Evolutionary conservation across 2,888 invertebrate species (phyloP).

Genomic region (Caenorhabditis angaria): DNA sequence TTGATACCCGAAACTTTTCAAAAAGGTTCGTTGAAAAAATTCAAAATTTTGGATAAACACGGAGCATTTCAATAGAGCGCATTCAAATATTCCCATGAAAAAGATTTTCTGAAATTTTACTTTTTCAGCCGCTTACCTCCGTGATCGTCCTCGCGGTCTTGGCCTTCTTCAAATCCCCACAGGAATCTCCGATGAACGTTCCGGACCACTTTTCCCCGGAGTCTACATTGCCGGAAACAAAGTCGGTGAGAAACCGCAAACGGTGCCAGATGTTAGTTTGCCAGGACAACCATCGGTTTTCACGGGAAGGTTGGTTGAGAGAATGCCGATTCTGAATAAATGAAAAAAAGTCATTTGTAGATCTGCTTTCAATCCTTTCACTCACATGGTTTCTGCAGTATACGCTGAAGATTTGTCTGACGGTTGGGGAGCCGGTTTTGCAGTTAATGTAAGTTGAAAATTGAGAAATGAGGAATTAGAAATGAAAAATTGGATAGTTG

Average conservation of each 20-base stretch:
- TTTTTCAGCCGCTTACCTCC: conserved; percentile 55
- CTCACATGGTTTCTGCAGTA: conserved; percentile 60
- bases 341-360: conserved; percentile 11
- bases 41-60: neutral
- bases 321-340: neutral
- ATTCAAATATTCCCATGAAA: too few relatives aligned
- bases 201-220: conserved; percentile 60
- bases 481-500: too few relatives aligned
- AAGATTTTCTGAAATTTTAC: too few relatives aligned
- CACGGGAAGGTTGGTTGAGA: conserved; percentile 49
- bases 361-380: conserved; percentile 57
- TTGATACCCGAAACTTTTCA: neutral
- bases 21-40: neutral
- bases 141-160: conserved; percentile 62
- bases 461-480: too few relatives aligned
- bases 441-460: conserved; percentile 53
- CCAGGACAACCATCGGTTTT: conserved; percentile 61
- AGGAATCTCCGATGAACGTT: conserved; percentile 64
- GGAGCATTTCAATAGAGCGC: neutral
- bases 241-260: conserved; percentile 56
- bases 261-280: conserved; percentile 60
- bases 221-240: conserved; percentile 65
- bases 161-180: conserved; percentile 62
- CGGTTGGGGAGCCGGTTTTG: conserved; percentile 65
- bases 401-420: conserved; percentile 65